Base-by-base conservation (phyloP, 2,888 invertebrate species). In the Cephus runcator region DNA sequence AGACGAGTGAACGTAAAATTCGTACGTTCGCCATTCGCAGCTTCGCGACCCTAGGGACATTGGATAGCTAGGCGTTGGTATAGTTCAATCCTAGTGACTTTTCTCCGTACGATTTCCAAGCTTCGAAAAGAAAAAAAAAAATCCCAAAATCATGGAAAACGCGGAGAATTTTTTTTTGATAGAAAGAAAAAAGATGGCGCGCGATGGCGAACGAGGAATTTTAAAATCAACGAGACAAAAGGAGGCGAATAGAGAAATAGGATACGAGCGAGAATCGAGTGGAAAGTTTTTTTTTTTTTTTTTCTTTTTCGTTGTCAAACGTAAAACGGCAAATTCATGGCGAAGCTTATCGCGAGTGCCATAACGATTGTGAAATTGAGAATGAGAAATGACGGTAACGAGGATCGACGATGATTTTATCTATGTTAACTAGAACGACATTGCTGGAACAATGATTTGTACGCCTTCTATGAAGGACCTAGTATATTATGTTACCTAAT, bases 361-460 rank as follows among this genome's bases (percentile, higher is more conserved):
- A 15, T 12, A 30, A 30, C 30, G 30, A 31, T 69, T 69, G 71
- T 35, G 69, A 79, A 76, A 76, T 75, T 79, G 69, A 73, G 75
- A 80, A n/a, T 69, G n/a, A 15, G 34, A 40, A 34, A n/a, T 68
- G 34, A 4, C 30, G 68, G 36, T 69, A 73, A 75, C 40, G 75
- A 75, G 12, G 69, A 77, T 35, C 12, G 84, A 86, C 84, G 88
- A 87, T 87, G 85, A 88, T 88, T 88, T 88, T 89, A 88, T 88
- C 89, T 88, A 87, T 87, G 88, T 88, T 88, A 87, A 86, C 85
- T 84, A 88, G 88, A 88, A 88, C 83, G 88, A 88, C 89, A 90
- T 90, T 90, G 89, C 89, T 90, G 89, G 89, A 90, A 90, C 89
- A 90, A 90, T 90, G 89, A 89, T 88, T 90, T 89, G 88, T 90